phyloP scores from a whole-genome alignment of 1,140 invertebrate species.

The fruit fly (Drosophila melanogaster) region DNA sequence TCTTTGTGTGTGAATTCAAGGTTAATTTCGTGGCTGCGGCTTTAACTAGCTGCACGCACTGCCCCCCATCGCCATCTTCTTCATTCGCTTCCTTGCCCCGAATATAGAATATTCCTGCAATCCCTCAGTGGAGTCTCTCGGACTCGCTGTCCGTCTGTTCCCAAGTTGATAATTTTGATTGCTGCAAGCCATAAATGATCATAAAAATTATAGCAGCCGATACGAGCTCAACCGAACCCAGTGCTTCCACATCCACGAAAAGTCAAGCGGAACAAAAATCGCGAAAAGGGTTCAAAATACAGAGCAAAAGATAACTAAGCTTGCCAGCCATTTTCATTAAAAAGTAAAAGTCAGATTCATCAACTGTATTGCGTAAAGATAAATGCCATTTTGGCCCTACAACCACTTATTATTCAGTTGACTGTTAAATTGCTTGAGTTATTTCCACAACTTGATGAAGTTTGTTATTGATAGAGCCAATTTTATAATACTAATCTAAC shows the following conservation, averaged over 20 bases:
- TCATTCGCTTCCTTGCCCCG: background rate
- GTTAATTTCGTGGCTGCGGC: slow-evolving; percentile 70
- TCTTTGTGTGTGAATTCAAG: slow-evolving; percentile 74
- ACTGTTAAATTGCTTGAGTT: background rate
- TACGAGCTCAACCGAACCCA: slow-evolving; percentile 47
- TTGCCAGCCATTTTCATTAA: slow-evolving; percentile 48
- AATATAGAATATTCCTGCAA: slow-evolving; percentile 27
- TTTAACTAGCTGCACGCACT: slow-evolving; percentile 81
- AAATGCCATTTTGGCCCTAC: background rate
- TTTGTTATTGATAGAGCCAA: background rate
- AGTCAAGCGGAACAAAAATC: slow-evolving; percentile 8
- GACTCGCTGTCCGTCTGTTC: slow-evolving; percentile 25
- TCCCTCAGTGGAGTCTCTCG: slow-evolving; percentile 34
- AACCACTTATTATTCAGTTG: background rate
- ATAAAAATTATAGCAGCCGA: slow-evolving; percentile 81
- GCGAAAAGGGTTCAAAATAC: slow-evolving; percentile 22
- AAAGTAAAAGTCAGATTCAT: slow-evolving; percentile 69
- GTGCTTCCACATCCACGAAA: slow-evolving; percentile 8
- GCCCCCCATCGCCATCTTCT: slow-evolving; percentile 10
- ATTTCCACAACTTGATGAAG: background rate
- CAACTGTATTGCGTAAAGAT: slow-evolving; percentile 32
- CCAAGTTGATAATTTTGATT: slow-evolving; percentile 77
- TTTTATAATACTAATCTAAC: background rate
- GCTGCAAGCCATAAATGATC: slow-evolving; percentile 81
- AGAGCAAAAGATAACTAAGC: slow-evolving; percentile 24